Base-by-base conservation (phyloP, 2,888 invertebrate genomes). In the Caenorhabditis doughertyi region DNA sequence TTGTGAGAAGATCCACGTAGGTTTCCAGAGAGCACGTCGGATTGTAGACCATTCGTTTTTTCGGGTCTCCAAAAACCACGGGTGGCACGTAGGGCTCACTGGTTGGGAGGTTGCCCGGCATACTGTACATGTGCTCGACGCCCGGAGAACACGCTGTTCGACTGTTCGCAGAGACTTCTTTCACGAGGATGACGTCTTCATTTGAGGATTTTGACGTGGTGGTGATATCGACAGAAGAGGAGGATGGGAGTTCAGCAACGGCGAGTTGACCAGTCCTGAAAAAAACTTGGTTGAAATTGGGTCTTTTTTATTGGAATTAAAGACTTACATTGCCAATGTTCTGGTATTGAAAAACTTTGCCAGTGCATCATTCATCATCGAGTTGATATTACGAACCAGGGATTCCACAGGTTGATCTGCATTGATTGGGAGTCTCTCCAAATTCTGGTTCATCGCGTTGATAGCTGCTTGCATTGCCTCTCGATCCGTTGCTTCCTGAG, bases 331-430 rank as follows among this genome's bases (percentile, higher is more conserved):
- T 2, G 42, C 49, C 8, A 32, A 25, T 23, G 23, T 51, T 51
- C 51, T 25, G 8, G 42, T 27, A 5, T n/a, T 32, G 51, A 76
- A 76, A 29, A 76, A 76, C 27, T 67, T 58, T 44, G 25, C 16
- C 49, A 76, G 18, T 35, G 74, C 74, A 18, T 76, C 44, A n/a
- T 76, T 76, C 74, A 76, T 76, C 56, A 76, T 39, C 4, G 42
- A 5, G 27, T 76, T 76, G 11, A 76, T 51, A 29, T 76, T 49
- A 0, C 35, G 13, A 25, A 76, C 55, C 5, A 76, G 29, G 2
- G 35, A 29, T 7, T 58, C 65, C 4, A 76, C 32, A 0, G 67
- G 65, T 21, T 76, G 74, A 25, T 76, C 64, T 23, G 18, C 58
- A 9, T 25, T 3, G 4, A 64, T 32, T 18, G 39, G 23, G 1